Evolutionary conservation across 1,140 invertebrate genomes (phyloP), one percentile per base, ranked within the genome.

Genomic region (Drosophila pandora): DNA sequence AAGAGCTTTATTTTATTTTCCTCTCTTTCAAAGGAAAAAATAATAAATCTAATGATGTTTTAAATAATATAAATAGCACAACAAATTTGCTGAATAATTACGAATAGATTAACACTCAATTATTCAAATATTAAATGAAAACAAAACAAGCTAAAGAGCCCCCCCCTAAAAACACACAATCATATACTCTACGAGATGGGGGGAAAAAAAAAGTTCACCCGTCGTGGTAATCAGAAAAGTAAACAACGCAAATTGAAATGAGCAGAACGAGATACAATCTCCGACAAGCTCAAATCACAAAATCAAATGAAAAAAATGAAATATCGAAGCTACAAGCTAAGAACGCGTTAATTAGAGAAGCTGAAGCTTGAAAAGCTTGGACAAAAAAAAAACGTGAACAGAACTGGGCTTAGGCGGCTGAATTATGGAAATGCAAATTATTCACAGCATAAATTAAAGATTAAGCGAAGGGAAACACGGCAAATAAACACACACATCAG

Each of bases 361-460:
- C 57, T 64, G 47, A 80, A 76, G 56, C 52, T 71, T 60, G 41
- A 43, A 63, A 63, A 63, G 63, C 63, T 64, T 67, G 57, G 49
- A 69, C 65, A 50, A 17, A 17, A 50, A 17, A 50, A 32, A 74
- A 73, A 77, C 61, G 41, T 41, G 60, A 71, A 73, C 71, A 55
- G 37, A 64, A 21, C 61, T 23, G 52, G 21, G 41, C 52, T 53
- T 53, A 53, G 41, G 41, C 37, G 25, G 55, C 61, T 73, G 52
- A 73, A 73, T 74, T 72, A 58, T 76, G 77, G 45, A 65, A 73
- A 77, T 60, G 65, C 50, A 57, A 57, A 68, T 45, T 55, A 75
- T 62, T 43, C 60, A 50, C 59, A 76, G 81, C 67, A 85, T 81
- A 85, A 87, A 85, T 87, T 82, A 67, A 75, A 78, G 70, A 75